These are phyloP conservation scores for Porites lobata DNA, from an alignment of 92 coral and sea anemone genomes.

Conservation along the genomic window DNA sequence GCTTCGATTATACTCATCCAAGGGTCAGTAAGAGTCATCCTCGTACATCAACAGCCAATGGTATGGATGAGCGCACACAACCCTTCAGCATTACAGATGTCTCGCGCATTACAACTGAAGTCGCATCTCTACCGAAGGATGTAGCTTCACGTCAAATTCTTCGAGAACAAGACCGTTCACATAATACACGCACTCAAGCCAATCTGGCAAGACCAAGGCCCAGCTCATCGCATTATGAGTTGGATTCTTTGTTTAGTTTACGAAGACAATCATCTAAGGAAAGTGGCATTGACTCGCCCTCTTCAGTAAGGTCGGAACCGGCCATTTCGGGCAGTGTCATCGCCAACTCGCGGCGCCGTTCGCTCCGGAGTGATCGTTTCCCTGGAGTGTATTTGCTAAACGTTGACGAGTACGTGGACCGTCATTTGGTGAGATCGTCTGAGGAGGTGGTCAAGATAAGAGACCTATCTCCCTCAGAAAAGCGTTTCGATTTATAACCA, in stretches of 20 bases:
- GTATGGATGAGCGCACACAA: slow-evolving; percentile 27
- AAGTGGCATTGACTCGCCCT: slow-evolving; percentile 56
- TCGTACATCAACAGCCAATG: slow-evolving; percentile 70
- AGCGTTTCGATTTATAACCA: slow-evolving; percentile 62
- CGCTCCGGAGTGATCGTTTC: slow-evolving; percentile 37
- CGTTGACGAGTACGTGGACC: slow-evolving; percentile 91
- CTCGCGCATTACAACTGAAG: slow-evolving; percentile 11
- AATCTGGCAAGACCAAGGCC: slow-evolving; percentile 1
- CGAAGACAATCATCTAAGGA: slow-evolving; percentile 40
- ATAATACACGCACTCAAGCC: slow-evolving; percentile 7
- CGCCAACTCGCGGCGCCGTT: slow-evolving; percentile 32
- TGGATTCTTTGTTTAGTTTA: slow-evolving; percentile 35
- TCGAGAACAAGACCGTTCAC: slow-evolving; percentile 2
- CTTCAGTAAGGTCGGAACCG: slow-evolving; percentile 72
- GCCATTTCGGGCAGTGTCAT: slow-evolving; percentile 25
- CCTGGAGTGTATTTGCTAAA: slow-evolving; percentile 77
- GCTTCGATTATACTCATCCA: slow-evolving; percentile 34
- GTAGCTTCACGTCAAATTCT: slow-evolving; percentile 38
- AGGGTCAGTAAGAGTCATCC: slow-evolving; percentile 23
- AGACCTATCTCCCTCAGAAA: slow-evolving; percentile 95
- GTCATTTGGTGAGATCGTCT: slow-evolving; percentile 93
- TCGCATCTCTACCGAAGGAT: slow-evolving; percentile 46
- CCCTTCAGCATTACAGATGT: slow-evolving; percentile 20
- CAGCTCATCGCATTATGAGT: background rate
- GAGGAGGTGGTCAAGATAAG: slow-evolving; percentile 90